A percentile compares a stretch with the other conserved stretches of the same genome.
phyloP scores from a whole-genome alignment of 2,888 invertebrate genomes.

The Drosophila barbarae region DNA sequence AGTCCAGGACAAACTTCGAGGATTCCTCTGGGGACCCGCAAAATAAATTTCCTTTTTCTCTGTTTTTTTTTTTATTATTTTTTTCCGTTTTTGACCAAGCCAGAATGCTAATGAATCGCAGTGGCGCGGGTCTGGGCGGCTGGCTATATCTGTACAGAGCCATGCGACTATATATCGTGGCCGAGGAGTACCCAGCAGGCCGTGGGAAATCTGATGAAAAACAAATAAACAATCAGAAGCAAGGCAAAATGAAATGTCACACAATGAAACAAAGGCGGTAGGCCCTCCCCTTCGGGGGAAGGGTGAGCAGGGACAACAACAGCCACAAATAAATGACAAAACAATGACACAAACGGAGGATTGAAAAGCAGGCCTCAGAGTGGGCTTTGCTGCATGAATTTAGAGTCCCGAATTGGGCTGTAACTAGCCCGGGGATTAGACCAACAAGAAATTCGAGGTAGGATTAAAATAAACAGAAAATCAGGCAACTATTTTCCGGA shows the following conservation, averaged over 20 bases:
- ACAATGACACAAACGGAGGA: background rate
- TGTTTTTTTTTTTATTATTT: background rate
- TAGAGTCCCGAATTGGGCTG: background rate
- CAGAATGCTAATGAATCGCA: constrained; percentile 70
- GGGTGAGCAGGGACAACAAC: constrained; percentile 2
- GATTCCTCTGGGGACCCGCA: constrained; percentile 24
- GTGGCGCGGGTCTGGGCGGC: constrained; percentile 14
- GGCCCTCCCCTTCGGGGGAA: background rate
- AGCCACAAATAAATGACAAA: constrained; percentile 17
- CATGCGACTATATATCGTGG: background rate
- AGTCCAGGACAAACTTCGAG: constrained; percentile 19
- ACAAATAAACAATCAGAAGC: constrained; percentile 64
- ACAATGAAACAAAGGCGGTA: constrained; percentile 12
- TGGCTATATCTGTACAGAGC: constrained; percentile 8
- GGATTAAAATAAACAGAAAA: background rate
- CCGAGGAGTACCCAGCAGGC: constrained; percentile 7
- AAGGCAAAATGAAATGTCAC: constrained; percentile 32
- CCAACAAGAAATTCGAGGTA: background rate
- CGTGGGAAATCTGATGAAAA: constrained; percentile 61
- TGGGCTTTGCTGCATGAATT: background rate
- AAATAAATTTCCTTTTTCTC: constrained; percentile 21
- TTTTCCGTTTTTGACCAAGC: constrained; percentile 52
- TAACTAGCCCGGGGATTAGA: background rate
- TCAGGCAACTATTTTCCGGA: no score
- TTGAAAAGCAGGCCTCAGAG: constrained; percentile 2